Evolutionary conservation across 2,113 vertebrate species (phyloP).

Genomic region (Grallaria varia): DNA sequence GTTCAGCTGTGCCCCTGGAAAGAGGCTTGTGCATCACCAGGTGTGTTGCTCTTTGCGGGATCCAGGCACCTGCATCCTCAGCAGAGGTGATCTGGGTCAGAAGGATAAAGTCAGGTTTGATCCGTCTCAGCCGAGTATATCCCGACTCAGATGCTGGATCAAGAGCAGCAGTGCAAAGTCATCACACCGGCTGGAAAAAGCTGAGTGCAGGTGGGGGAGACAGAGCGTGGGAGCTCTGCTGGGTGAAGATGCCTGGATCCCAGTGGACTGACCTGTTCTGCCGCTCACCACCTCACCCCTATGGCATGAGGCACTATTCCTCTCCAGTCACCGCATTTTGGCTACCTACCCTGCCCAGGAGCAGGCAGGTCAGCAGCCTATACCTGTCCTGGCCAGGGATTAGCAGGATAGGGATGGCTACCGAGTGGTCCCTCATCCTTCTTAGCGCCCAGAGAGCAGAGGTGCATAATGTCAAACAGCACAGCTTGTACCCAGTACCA

Average conservation of each 20-base stretch:
- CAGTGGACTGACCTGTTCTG: not conserved
- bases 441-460: not conserved
- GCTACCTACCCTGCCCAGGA: not conserved
- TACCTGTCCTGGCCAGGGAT: not conserved
- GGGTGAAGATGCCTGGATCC: not conserved
- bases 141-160: rapidly evolving
- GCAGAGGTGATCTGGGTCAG: not conserved
- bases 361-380: rapidly evolving
- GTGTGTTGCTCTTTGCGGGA: not conserved
- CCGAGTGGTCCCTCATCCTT: rapidly evolving
- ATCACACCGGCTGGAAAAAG: not conserved
- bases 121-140: not conserved
- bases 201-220: not conserved
- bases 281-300: not conserved
- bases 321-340: not conserved
- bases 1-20: rapidly evolving
- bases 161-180: not conserved
- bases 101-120: not conserved
- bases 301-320: not conserved
- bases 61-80: not conserved
- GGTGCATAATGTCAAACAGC: rapidly evolving
- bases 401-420: not conserved
- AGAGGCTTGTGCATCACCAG: rapidly evolving
- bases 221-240: not conserved
- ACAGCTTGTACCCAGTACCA: rapidly evolving